A percentile compares a stretch with the other conserved stretches of the same genome.
Evolutionary conservation across 2,888 invertebrate genomes (phyloP).

Genomic region (Lochmaea capreae): DNA sequence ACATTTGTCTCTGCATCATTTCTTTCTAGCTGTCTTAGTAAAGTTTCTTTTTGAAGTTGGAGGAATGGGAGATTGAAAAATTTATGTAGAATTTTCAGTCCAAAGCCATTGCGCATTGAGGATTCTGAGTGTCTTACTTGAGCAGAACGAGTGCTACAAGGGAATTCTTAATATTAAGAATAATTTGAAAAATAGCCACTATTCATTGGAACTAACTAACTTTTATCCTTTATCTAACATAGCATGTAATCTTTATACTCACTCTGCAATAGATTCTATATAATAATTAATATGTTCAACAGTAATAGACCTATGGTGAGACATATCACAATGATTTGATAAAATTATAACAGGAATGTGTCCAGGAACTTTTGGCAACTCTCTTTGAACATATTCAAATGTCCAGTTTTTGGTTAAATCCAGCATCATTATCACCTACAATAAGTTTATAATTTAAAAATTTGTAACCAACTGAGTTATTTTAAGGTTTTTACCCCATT

Average conservation of each 20-base stretch:
- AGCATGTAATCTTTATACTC: slow-evolving; percentile 52
- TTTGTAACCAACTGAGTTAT: neutral
- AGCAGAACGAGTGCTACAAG: slow-evolving; percentile 67
- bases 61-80: slow-evolving; percentile 96
- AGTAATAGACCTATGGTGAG: slow-evolving; percentile 90
- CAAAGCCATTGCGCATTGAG: slow-evolving; percentile 96
- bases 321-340: slow-evolving; percentile 96
- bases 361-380: slow-evolving; percentile 82
- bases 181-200: slow-evolving; percentile 4
- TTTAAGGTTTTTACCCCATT: slow-evolving; percentile 74
- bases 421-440: slow-evolving; percentile 82
- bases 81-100: slow-evolving; percentile 90
- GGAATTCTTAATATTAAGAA: slow-evolving; percentile 9
- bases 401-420: slow-evolving; percentile 98
- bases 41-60: slow-evolving; percentile 86
- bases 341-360: slow-evolving; percentile 88
- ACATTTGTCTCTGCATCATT: slow-evolving; percentile 85
- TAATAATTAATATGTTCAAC: slow-evolving; percentile 78
- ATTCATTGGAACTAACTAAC: neutral
- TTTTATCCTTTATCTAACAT: neutral
- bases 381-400: slow-evolving; percentile 92
- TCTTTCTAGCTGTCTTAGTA: slow-evolving; percentile 84
- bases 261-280: slow-evolving; percentile 74
- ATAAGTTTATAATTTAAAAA: neutral
- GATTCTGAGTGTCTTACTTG: slow-evolving; percentile 89